phyloP scores from a whole-genome alignment of 2,113 vertebrate genomes.

The Centropus unirufus region DNA sequence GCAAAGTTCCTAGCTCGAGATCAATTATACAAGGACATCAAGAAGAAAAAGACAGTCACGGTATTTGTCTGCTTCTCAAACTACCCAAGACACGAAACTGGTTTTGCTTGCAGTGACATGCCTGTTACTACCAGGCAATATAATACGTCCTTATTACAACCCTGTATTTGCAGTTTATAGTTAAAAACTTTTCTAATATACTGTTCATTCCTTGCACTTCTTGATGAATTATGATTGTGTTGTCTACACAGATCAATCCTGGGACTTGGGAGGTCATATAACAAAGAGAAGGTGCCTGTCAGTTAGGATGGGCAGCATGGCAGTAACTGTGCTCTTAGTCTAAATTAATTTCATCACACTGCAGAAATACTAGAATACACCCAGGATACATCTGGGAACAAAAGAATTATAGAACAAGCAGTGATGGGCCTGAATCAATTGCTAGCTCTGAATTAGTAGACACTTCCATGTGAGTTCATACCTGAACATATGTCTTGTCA shows the following conservation, averaged over 20 bases:
- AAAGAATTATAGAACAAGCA: background rate
- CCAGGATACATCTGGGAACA: background rate
- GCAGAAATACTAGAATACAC: background rate
- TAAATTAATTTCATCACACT: background rate
- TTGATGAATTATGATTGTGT: background rate
- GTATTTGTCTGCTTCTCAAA: conserved; percentile 39
- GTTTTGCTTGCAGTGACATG: conserved; percentile 32
- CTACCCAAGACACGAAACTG: background rate
- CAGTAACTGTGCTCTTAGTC: background rate
- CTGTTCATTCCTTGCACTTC: background rate
- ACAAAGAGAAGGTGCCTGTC: background rate
- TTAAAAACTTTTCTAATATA: background rate
- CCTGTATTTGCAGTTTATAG: background rate
- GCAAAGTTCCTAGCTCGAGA: conserved; percentile 21
- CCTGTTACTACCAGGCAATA: background rate
- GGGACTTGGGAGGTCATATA: background rate
- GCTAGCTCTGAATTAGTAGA: background rate
- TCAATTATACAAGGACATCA: conserved; percentile 35
- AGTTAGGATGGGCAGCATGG: background rate
- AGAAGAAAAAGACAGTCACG: conserved; percentile 25
- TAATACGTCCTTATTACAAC: background rate
- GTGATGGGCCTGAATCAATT: background rate
- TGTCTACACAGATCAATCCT: background rate
- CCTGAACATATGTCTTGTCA: background rate
- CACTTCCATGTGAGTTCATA: background rate